Conservation (phyloP, 1,140 invertebrate species). For the Hyles euphorbiae region DNA sequence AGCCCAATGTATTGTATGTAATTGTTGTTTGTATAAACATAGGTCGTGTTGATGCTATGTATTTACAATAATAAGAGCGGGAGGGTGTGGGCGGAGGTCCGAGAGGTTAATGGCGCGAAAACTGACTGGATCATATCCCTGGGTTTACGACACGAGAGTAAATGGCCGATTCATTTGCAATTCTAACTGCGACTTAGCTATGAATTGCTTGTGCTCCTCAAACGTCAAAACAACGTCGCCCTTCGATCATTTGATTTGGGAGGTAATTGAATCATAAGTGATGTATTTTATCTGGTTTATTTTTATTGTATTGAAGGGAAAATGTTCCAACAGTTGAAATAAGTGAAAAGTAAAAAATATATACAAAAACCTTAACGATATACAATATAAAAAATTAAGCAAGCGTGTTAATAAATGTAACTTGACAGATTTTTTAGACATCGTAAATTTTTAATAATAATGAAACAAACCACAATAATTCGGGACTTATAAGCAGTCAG, state of each 20-base stretch:
- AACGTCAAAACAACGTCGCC: slow-evolving; percentile 16
- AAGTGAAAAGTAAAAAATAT: no score
- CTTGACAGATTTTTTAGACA: no score
- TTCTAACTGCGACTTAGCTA: slow-evolving; percentile 62
- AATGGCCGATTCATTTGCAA: slow-evolving; percentile 74
- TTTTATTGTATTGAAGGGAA: no score
- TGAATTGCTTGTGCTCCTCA: slow-evolving; percentile 36
- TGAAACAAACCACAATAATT: no score
- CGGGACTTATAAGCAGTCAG: no score
- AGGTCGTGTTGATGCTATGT: slow-evolving; percentile 18
- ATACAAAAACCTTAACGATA: no score
- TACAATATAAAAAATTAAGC: no score
- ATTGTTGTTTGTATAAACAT: not conserved
- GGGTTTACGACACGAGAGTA: slow-evolving; percentile 67
- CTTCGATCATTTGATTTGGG: not conserved
- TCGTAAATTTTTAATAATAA: no score
- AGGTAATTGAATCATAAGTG: no score
- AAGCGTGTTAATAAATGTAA: no score
- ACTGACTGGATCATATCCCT: slow-evolving; percentile 73
- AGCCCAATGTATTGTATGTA: slow-evolving; percentile 10
- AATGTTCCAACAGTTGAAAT: no score
- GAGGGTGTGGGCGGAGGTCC: slow-evolving; percentile 50
- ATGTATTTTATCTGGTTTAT: no score
- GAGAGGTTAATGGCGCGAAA: slow-evolving; percentile 71
- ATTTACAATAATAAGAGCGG: slow-evolving; percentile 55